Evolutionary conservation across 2,888 invertebrate species (phyloP).

Genomic region (Liposcelis brunnea): DNA sequence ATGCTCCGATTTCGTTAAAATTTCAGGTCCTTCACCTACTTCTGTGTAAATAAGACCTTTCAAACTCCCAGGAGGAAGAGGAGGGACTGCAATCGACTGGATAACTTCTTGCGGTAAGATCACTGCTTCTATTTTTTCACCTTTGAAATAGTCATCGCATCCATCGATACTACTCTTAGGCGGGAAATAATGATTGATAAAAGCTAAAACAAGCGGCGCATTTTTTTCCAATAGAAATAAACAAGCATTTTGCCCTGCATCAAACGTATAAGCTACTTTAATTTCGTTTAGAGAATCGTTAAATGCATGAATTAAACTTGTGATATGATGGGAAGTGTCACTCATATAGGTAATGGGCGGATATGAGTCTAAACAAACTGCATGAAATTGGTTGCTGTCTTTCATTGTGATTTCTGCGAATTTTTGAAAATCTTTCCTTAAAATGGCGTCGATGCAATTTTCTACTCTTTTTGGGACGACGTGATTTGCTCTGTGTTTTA

Average conservation of each 20-base stretch:
- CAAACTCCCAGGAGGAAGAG: conserved; percentile 36
- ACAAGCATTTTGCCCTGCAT: conserved; percentile 96
- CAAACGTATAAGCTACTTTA: conserved; percentile 88
- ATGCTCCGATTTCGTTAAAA: conserved; percentile 19
- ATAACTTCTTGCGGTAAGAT: conserved; percentile 16
- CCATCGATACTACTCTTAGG: conserved; percentile 25
- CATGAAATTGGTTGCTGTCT: conserved; percentile 96
- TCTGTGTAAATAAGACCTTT: conserved; percentile 72
- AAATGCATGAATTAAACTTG: conserved; percentile 63
- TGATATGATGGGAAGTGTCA: conserved; percentile 64
- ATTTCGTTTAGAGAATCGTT: conserved; percentile 48
- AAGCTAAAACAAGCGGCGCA: conserved; percentile 45
- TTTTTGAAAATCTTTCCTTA: conserved; percentile 50
- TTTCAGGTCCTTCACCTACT: conserved; percentile 61
- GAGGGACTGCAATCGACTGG: conserved; percentile 12
- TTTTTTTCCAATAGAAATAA: conserved; percentile 63
- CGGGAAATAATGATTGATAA: conserved; percentile 59
- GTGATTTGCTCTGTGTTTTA: conserved; percentile 52
- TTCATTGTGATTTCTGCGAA: conserved; percentile 93
- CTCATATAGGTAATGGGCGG: conserved; percentile 91
- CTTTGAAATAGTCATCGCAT: conserved; percentile 39
- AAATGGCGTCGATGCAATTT: conserved; percentile 43
- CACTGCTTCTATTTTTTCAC: conserved; percentile 28
- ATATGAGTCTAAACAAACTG: conserved; percentile 78
- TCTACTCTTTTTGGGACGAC: conserved; percentile 56